A percentile compares a stretch with the other conserved stretches of the same genome.
phyloP scores from a whole-genome alignment of 2,888 invertebrate genomes.

The Dasypolia templi region DNA sequence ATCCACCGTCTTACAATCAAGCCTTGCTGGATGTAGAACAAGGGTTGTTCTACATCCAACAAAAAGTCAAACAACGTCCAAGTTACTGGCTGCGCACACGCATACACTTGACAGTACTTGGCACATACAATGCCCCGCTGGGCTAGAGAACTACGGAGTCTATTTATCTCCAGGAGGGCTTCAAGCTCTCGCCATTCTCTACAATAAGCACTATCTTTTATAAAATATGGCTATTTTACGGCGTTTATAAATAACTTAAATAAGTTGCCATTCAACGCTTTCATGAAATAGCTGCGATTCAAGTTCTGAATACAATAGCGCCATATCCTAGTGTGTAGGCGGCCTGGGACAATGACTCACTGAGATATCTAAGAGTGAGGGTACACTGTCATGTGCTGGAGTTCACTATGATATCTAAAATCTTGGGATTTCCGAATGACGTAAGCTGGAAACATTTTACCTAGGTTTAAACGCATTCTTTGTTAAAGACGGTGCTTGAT shows the following conservation, averaged over 20 bases:
- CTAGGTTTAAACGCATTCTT: background rate
- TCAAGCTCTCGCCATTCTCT: conserved; percentile 51
- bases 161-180: conserved; percentile 60
- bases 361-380: conserved; percentile 42
- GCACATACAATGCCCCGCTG: conserved; percentile 57
- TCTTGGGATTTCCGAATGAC: background rate
- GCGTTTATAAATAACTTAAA: conserved; percentile 62
- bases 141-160: conserved; percentile 34
- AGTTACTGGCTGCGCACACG: conserved; percentile 38
- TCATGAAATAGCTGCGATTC: conserved; percentile 66
- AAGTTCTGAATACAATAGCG: conserved; percentile 71
- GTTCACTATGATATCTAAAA: background rate
- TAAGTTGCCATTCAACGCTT: conserved; percentile 68
- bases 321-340: conserved; percentile 66
- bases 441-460: background rate
- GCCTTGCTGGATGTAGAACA: no score
- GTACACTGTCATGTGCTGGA: conserved; percentile 25
- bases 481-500: background rate
- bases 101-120: conserved; percentile 27
- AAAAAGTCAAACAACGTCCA: conserved; percentile 46
- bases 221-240: conserved; percentile 60
- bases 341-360: conserved; percentile 62
- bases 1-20: conserved; percentile 38
- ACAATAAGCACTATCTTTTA: conserved; percentile 48
- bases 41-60: conserved; percentile 50